Conservation (phyloP, 2,888 invertebrate genomes). For the Eustalomyia histrio region DNA sequence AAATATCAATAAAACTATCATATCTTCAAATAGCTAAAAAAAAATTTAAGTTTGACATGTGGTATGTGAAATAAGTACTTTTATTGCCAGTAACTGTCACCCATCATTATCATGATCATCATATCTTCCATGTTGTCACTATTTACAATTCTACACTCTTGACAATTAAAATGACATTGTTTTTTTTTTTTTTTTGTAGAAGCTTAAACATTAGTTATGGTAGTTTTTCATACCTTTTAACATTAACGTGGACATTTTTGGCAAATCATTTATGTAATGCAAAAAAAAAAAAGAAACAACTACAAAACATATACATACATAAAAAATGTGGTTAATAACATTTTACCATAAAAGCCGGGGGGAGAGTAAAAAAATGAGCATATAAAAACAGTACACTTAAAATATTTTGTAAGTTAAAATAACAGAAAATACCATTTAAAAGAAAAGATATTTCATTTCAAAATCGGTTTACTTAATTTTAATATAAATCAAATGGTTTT, state of each 20-base stretch:
- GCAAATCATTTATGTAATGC: constrained; percentile 53
- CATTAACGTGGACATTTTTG: constrained; percentile 41
- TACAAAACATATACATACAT: not conserved
- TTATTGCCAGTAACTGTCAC: constrained; percentile 64
- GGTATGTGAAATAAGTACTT: constrained; percentile 62
- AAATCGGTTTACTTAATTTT: too few species aligned
- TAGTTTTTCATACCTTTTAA: constrained; percentile 33
- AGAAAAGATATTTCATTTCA: too few species aligned
- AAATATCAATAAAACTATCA: constrained; percentile 54
- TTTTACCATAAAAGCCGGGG: constrained; percentile 41
- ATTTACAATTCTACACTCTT: not conserved
- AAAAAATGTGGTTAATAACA: constrained; percentile 45
- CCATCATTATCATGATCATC: constrained; percentile 32
- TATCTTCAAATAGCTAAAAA: constrained; percentile 57
- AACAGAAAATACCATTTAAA: too few species aligned
- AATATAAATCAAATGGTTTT: too few species aligned
- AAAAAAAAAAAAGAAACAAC: constrained; percentile 3
- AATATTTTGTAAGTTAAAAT: too few species aligned
- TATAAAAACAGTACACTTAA: not conserved
- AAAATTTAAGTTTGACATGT: constrained; percentile 59
- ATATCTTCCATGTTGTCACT: not conserved
- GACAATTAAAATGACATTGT: not conserved
- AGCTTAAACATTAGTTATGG: constrained; percentile 56
- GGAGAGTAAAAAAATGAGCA: not conserved
- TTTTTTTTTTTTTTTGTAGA: constrained; percentile 1